phyloP scores from a whole-genome alignment of 2,797 vertebrate species.

The Muscicapa comitata region DNA sequence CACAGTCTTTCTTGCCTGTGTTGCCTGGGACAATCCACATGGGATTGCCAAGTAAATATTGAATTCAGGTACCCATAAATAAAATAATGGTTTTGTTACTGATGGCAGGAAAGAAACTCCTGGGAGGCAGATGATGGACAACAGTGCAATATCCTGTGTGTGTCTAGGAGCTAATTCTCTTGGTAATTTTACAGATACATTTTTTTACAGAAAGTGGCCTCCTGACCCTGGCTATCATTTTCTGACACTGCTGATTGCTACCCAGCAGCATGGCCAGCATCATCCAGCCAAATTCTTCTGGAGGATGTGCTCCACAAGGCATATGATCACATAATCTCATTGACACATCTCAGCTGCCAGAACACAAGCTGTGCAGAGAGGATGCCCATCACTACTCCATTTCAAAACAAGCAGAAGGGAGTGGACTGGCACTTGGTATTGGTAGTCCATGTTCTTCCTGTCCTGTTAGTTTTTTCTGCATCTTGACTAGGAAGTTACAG shows the following conservation, averaged over 20 bases:
- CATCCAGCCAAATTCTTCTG: not conserved
- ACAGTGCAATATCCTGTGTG: not conserved
- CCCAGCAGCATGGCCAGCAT: not conserved
- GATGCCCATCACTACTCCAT: accelerated
- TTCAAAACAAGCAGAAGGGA: not conserved
- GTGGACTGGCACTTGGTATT: not conserved
- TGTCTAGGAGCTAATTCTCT: not conserved
- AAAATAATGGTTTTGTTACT: not conserved
- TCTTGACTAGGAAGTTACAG: not conserved
- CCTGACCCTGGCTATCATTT: not conserved
- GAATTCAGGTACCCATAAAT: not conserved
- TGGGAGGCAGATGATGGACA: not conserved
- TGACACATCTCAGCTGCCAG: not conserved
- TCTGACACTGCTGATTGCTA: not conserved
- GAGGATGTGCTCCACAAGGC: not conserved
- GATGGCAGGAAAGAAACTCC: not conserved
- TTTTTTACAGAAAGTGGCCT: not conserved
- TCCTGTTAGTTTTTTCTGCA: not conserved
- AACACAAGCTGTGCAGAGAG: not conserved
- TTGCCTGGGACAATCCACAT: not conserved
- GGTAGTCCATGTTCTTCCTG: not conserved
- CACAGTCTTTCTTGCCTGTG: not conserved
- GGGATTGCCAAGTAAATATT: not conserved
- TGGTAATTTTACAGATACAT: not conserved
- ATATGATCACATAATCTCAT: not conserved